A percentile compares a stretch with the other conserved stretches of the same genome.
phyloP scores from a whole-genome alignment of 2,888 invertebrate species.

The Peribatodes rhomboidaria region DNA sequence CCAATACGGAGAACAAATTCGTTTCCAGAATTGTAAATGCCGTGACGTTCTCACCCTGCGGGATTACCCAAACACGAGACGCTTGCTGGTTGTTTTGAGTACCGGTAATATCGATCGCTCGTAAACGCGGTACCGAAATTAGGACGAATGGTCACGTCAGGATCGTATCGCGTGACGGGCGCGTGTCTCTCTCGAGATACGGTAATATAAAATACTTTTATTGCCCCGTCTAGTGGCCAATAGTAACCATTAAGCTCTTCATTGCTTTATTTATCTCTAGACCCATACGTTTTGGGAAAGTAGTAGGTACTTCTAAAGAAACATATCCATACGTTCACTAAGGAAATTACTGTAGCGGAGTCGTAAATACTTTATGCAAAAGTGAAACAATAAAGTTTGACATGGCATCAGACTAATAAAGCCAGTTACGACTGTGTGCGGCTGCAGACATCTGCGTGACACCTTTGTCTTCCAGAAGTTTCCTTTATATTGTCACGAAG shows the following conservation, averaged over 20 bases:
- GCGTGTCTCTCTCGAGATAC: constrained; percentile 56
- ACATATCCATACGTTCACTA: constrained; percentile 24
- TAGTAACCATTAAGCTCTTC: constrained; percentile 68
- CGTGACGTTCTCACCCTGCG: constrained; percentile 34
- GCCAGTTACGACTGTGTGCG: constrained; percentile 44
- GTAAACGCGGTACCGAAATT: constrained; percentile 60
- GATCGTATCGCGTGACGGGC: constrained; percentile 67
- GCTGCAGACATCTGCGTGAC: constrained; percentile 45
- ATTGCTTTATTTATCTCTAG: constrained; percentile 69
- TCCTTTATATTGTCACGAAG: constrained; percentile 45
- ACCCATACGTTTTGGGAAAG: constrained; percentile 49
- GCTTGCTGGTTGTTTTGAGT: constrained; percentile 47
- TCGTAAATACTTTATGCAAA: constrained; percentile 50
- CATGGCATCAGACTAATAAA: constrained; percentile 53
- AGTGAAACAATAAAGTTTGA: constrained; percentile 53
- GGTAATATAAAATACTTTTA: constrained; percentile 77
- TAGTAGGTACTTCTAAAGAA: constrained; percentile 17
- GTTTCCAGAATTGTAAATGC: constrained; percentile 40
- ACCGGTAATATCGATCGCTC: constrained; percentile 55
- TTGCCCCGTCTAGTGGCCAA: constrained; percentile 68
- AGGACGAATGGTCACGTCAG: constrained; percentile 68
- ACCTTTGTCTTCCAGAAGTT: constrained; percentile 38
- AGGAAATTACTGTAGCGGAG: constrained; percentile 20
- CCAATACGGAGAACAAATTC: constrained; percentile 42
- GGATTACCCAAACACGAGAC: constrained; percentile 43